These are phyloP conservation scores for Melanchra persicariae DNA, from an alignment of 2,888 invertebrate species.

Conservation along the genomic window DNA sequence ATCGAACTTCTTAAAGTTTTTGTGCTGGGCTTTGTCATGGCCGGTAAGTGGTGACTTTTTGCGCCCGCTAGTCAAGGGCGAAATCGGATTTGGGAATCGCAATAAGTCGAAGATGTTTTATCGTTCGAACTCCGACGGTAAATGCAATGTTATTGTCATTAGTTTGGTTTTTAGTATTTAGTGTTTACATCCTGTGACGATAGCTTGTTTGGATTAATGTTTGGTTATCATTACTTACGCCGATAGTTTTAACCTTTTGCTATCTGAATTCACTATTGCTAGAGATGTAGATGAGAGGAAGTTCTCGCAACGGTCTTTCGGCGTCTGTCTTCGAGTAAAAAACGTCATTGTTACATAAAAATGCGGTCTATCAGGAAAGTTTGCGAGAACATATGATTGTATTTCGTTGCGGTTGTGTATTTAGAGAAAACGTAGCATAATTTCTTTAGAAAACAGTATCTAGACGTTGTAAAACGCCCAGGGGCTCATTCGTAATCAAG, in stretches of 20 bases:
- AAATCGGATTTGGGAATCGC: constrained; percentile 90
- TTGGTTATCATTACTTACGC: constrained; percentile 85
- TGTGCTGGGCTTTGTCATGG: constrained; percentile 94
- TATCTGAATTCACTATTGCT: constrained; percentile 79
- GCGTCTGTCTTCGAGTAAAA: constrained; percentile 57
- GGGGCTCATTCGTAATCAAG: constrained; percentile 50
- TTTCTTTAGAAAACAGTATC: constrained; percentile 44
- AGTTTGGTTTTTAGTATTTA: constrained; percentile 88
- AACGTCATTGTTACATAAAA: constrained; percentile 64
- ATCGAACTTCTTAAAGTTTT: constrained; percentile 89
- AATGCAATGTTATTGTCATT: constrained; percentile 90
- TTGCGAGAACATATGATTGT: constrained; percentile 67
- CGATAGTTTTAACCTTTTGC: constrained; percentile 86
- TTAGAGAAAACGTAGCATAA: constrained; percentile 48
- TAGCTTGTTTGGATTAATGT: constrained; percentile 85
- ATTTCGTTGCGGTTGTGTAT: constrained; percentile 47
- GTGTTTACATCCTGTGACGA: constrained; percentile 86
- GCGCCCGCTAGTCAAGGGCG: constrained; percentile 91
- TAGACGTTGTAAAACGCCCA: constrained; percentile 40
- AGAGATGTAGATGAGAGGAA: constrained; percentile 75
- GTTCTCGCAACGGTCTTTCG: constrained; percentile 81
- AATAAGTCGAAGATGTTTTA: constrained; percentile 91
- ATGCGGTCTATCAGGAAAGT: constrained; percentile 67
- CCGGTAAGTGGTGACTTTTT: constrained; percentile 94
- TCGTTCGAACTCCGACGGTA: constrained; percentile 91